phyloP scores from a whole-genome alignment of 2,797 vertebrate genomes.

The Cephalopachus bancanus region DNA sequence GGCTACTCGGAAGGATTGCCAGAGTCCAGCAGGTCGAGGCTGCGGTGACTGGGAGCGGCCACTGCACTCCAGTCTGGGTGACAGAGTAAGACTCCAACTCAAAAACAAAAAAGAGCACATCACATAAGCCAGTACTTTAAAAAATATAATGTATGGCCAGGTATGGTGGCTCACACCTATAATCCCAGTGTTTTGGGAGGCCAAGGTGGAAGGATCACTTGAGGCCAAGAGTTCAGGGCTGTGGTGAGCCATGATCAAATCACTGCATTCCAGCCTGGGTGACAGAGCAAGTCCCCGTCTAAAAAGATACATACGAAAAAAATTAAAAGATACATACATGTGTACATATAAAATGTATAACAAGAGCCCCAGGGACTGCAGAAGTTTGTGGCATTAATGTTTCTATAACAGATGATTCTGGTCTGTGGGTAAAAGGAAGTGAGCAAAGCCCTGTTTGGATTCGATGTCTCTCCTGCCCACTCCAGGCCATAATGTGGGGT shows the following conservation, averaged over 20 bases:
- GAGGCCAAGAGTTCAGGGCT: neutral
- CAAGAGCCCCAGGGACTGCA: neutral
- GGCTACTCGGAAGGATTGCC: too few species aligned
- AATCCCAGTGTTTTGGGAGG: neutral
- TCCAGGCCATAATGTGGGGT: neutral
- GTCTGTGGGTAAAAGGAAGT: neutral
- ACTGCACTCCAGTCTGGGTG: too few species aligned
- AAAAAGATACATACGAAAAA: neutral
- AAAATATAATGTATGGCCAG: neutral
- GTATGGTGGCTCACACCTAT: neutral
- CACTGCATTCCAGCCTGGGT: neutral
- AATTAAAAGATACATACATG: neutral
- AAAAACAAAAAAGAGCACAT: too few species aligned
- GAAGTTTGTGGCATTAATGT: neutral
- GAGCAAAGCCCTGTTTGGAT: neutral
- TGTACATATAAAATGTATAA: fast-evolving
- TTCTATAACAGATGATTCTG: neutral
- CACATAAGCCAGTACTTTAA: neutral
- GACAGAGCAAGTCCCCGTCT: neutral
- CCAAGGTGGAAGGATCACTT: neutral
- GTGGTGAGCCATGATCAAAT: neutral
- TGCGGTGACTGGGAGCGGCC: too few species aligned
- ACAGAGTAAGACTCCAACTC: too few species aligned
- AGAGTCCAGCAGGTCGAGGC: too few species aligned
- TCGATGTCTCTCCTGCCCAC: fast-evolving